Evolutionary conservation across 2,888 invertebrate genomes (phyloP).

Genomic region (Synergus gifuensis): DNA sequence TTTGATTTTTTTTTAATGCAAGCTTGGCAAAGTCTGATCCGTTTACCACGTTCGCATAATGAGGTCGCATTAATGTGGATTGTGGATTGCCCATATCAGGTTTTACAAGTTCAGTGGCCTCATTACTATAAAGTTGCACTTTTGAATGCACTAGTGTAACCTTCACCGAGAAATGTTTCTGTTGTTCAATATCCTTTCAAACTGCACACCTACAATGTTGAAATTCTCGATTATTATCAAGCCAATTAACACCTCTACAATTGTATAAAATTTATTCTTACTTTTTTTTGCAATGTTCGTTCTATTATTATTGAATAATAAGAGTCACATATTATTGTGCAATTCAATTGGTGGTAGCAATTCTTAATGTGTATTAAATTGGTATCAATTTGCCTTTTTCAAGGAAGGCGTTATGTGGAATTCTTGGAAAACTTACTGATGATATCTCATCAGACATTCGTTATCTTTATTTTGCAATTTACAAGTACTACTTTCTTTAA

Average conservation of each 20-base stretch:
- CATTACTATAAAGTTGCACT: neutral
- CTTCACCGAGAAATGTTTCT: neutral
- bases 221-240: neutral
- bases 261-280: neutral
- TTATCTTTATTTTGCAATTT: neutral
- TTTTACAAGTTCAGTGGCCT: constrained; percentile 38
- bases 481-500: neutral
- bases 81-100: constrained; percentile 3
- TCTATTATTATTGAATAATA: neutral
- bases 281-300: too few relatives aligned
- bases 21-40: too few relatives aligned
- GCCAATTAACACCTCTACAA: neutral
- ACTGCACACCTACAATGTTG: neutral
- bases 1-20: too few relatives aligned
- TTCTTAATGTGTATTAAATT: neutral
- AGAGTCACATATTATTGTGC: neutral
- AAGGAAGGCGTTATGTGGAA: neutral
- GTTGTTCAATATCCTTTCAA: neutral
- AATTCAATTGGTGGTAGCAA: neutral
- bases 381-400: neutral
- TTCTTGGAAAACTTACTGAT: neutral
- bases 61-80: neutral
- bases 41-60: neutral
- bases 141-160: constrained; percentile 20
- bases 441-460: neutral